phyloP scores from a whole-genome alignment of 2,113 vertebrate genomes.

The Sus scrofa region DNA sequence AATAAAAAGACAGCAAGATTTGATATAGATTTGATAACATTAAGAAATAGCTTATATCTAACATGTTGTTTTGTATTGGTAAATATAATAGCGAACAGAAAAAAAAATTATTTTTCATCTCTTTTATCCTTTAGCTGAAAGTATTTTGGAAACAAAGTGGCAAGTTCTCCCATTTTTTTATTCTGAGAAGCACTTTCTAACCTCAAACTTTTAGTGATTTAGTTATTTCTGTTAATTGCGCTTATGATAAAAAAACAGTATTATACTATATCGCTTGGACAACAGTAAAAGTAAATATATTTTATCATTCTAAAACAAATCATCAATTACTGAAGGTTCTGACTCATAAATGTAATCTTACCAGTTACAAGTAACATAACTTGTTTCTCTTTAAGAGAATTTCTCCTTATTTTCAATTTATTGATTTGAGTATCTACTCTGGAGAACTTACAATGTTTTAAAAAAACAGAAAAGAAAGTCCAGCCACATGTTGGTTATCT shows the following conservation, averaged over 20 bases:
- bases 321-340: conserved; percentile 40
- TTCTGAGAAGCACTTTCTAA: conserved; percentile 70
- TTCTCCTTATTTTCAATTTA: conserved; percentile 57
- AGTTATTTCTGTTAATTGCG: conserved; percentile 56
- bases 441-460: conserved; percentile 64
- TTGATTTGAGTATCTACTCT: conserved; percentile 60
- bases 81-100: conserved; percentile 57
- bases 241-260: background rate
- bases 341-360: background rate
- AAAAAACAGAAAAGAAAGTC: conserved; percentile 65
- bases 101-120: conserved; percentile 61
- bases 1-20: background rate
- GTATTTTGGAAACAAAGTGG: conserved; percentile 73
- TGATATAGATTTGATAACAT: background rate
- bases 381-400: conserved; percentile 59
- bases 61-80: background rate
- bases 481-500: background rate
- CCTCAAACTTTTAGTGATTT: conserved; percentile 49
- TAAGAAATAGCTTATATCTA: conserved; percentile 12
- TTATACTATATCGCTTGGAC: conserved; percentile 26
- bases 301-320: conserved; percentile 18
- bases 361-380: conserved; percentile 51
- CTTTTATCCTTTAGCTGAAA: conserved; percentile 73
- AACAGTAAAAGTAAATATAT: conserved; percentile 35
- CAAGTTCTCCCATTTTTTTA: conserved; percentile 67